Base-by-base conservation (phyloP, 2,888 invertebrate genomes). In the Heterodera filipjevi region DNA sequence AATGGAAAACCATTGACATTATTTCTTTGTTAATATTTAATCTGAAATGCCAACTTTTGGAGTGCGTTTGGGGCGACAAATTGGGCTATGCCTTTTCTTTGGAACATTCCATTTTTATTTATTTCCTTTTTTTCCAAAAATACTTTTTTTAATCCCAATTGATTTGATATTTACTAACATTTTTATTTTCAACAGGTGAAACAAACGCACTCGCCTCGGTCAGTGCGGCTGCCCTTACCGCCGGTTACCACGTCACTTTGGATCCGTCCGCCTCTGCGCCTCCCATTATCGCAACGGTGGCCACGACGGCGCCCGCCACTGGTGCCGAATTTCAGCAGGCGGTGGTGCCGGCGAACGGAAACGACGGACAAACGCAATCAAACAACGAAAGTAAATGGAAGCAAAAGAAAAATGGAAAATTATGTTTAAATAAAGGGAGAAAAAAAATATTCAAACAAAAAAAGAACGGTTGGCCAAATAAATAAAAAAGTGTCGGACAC, bases 191-290 rank as follows among this genome's bases (percentile, higher is more conserved):
- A n/a, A 35, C 32, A 75, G 75, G 75, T 30, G 75, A 75, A 64
- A 75, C 49, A 10, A 32, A 39, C 33, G 71, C 71, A 33, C 66
- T 71, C 32, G 77, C 77, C 3, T 77, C 72, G 22, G 72, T 77
- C 22, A 49, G 77, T 75, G 79, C 79, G 35, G 79, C 79, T 32
- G 79, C 78, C 8, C 49, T 72, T 6, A 72, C 79, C n/a, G 77
- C 77, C 8, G 79, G 79, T 27, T 79, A 79, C 59, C 79, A 79
- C 32, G 79, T 79, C 66, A 77, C 77, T 6, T 66, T 70, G 49
- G 68, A 77, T 19, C 75, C 75, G 19, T 75, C 32, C 3, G 75
- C 75, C 19, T 75, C 64, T 30, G 75, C 75, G 30, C 78, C 78
- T 10, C 78, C 72, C 35, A 73, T 49, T 32, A 78, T 66, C 35